Base-by-base conservation (phyloP, 2,113 vertebrate genomes). In the human (Homo sapiens) region DNA sequence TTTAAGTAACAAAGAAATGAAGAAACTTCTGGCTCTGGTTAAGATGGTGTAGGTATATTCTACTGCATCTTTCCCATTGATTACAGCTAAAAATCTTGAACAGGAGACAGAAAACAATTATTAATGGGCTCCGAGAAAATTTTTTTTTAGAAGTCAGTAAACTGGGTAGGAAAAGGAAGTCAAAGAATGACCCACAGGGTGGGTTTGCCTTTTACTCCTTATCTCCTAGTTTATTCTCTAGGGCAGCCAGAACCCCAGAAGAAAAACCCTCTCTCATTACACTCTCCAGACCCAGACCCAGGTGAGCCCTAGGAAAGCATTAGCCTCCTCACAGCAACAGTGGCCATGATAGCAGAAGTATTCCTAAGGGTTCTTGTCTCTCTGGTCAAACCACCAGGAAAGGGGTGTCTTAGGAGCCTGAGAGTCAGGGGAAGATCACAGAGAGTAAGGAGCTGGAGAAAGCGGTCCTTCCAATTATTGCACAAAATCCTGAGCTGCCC, bases 1-100 rank as follows among this genome's bases (percentile, higher is more conserved):
- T 59, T 79, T 14, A 87, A 87, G 22, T 48, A 83, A 93, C 64
- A 52, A 78, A 82, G 25, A 90, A 94, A 90, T 84, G 48, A 96
- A 93, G 40, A 79, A 45, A 93, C 14, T 18, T 52, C 82, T 59
- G 14, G 79, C 45, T n/a, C 68, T 11, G 32, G 64, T 61, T 80
- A 45, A 85, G 78, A 90, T 8, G 27, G 13, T 52, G 7, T 27
- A 76, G 17, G 17, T 7, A 72, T 8, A 66, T 10, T 57, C 48
- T 25, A 38, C 23, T 27, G 9, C 48, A 1, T 11, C 57, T 45
- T 55, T 43, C 20, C 43, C 38, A 83, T 45, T 10, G 38, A 27
- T 59, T 38, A 79, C 22, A 83, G n/a, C 27, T 38, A 30, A 11
- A 94, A 75, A n/a, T 30, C 16, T 45, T 22, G 38, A 55, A 85